Base-by-base conservation (phyloP, 2,888 invertebrate species). In the Cetonia aurata region DNA sequence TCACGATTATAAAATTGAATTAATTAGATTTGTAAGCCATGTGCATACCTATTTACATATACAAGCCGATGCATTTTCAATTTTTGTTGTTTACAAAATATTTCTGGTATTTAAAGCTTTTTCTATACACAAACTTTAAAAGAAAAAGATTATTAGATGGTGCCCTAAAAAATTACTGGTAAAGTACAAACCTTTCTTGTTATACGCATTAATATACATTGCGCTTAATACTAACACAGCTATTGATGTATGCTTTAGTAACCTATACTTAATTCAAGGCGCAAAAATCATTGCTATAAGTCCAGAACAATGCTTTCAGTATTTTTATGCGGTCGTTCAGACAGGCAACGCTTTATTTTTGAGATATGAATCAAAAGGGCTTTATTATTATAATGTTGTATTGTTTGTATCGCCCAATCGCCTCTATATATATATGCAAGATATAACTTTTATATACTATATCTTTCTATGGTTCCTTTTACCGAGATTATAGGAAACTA, bases 341-440 rank as follows among this genome's bases (percentile, higher is more conserved):
- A 62, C 48, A 48, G 62, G 62, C 48, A 62, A 13, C 33, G 62
- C 62, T 62, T 62, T 62, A 48, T 62, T 62, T 62, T 62, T 62
- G 48, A 25, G 62, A 62, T 62, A 62, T 19, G 31, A 48, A 62
- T 62, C 62, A 48, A 62, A 62, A 48, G 62, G 25, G 62, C 62
- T 62, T 62, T 62, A 62, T 62, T 62, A 62, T 62, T 48, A 62
- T 62, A 62, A 62, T 62, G 62, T 62, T 48, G 62, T 48, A 62
- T 62, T 62, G 62, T 62, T 48, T 33, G 15, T 33, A 3, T 62
- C 62, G 62, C 62, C 62, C 48, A 62, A 48, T 13, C 48, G 62
- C 48, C 48, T 48, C 12, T 19, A 59, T 59, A 42, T 62, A 48
- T 33, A 48, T 25, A 25, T 25, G 25, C 25, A 1, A 13, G 60